phyloP scores from a whole-genome alignment of 2,113 vertebrate genomes.

The Centrocercus urophasianus region DNA sequence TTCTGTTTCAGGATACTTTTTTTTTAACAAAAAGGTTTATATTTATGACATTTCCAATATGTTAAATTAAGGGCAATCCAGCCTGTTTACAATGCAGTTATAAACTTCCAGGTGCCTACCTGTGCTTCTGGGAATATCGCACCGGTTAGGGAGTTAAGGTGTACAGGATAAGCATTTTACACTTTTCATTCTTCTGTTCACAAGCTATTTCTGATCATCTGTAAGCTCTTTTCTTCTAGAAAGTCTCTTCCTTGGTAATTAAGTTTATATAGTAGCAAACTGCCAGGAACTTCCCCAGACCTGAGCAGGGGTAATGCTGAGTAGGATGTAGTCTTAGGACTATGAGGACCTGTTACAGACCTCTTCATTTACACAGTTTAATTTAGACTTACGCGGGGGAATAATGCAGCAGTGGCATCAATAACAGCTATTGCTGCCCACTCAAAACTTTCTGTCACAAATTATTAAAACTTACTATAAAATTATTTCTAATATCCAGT shows the following conservation, averaged over 20 bases:
- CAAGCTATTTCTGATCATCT: background rate
- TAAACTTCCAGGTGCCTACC: background rate
- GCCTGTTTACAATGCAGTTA: background rate
- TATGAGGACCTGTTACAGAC: background rate
- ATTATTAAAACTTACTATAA: background rate
- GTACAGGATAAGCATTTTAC: background rate
- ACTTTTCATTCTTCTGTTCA: background rate
- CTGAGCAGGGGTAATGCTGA: background rate
- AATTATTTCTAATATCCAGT: background rate
- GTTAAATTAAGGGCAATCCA: background rate
- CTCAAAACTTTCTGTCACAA: background rate
- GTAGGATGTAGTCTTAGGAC: background rate
- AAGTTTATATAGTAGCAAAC: background rate
- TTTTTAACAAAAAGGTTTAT: background rate
- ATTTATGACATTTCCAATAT: background rate
- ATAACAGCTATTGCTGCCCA: background rate
- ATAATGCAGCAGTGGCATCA: background rate
- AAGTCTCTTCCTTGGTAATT: background rate
- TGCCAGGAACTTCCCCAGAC: background rate
- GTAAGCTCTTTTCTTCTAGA: background rate
- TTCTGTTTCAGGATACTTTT: background rate
- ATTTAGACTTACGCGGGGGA: background rate
- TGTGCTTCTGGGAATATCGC: background rate
- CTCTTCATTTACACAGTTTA: background rate
- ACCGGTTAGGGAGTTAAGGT: background rate